Evolutionary conservation across 2,113 vertebrate genomes (phyloP).

Genomic region (Cnemophilus loriae): DNA sequence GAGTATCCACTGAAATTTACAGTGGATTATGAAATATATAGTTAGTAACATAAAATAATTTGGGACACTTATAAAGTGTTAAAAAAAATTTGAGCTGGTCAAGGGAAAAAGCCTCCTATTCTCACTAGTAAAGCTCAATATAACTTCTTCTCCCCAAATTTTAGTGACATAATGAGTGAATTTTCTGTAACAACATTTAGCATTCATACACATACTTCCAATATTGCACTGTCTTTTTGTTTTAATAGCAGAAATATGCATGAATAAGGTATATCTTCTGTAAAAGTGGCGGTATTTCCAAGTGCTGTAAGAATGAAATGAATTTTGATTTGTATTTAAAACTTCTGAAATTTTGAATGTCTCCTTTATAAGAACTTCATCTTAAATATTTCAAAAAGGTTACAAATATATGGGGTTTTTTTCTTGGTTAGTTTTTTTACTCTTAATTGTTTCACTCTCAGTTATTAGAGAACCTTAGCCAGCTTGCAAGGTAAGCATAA

Average conservation of each 20-base stretch:
- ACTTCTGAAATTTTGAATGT: neutral
- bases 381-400: neutral
- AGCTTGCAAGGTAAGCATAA: neutral
- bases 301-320: neutral
- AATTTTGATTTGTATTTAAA: neutral
- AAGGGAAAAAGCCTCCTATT: neutral
- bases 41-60: neutral
- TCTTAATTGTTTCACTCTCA: neutral
- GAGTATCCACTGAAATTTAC: neutral
- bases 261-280: neutral
- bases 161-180: neutral
- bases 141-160: neutral
- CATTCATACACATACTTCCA: neutral
- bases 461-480: neutral
- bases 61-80: neutral
- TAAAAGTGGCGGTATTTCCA: neutral
- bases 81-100: neutral
- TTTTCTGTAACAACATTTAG: neutral
- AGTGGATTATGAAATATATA: neutral
- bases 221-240: neutral
- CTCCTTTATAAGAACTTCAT: neutral
- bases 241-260: neutral
- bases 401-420: neutral
- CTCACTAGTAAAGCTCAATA: neutral
- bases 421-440: neutral